phyloP scores from a whole-genome alignment of 2,113 vertebrate species.

The Formicarius rufipectus region DNA sequence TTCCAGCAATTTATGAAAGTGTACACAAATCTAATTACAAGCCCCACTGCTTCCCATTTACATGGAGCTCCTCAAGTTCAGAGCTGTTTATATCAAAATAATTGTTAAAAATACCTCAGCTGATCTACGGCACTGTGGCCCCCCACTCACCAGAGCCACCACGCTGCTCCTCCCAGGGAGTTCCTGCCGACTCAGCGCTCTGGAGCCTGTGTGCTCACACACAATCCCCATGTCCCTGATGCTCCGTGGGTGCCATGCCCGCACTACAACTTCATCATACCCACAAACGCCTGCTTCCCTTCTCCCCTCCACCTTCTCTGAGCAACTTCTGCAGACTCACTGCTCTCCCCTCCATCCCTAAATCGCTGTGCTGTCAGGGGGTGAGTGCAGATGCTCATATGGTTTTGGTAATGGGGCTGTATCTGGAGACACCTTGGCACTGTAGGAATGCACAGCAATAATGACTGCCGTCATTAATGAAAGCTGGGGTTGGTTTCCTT shows the following conservation, averaged over 20 bases:
- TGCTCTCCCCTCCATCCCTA: not conserved
- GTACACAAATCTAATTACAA: conserved; percentile 79
- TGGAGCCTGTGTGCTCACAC: not conserved
- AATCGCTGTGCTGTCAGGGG: not conserved
- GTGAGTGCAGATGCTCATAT: not conserved
- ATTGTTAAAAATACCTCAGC: conserved; percentile 71
- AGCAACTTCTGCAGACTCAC: not conserved
- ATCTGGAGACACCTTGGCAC: not conserved
- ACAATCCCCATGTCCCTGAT: not conserved
- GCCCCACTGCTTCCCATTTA: conserved; percentile 78
- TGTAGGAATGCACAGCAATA: not conserved
- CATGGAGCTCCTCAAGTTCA: conserved; percentile 71
- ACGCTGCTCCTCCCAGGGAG: not conserved
- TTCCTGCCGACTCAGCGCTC: conserved; percentile 21
- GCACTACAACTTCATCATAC: not conserved
- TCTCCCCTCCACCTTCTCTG: not conserved
- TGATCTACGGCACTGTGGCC: conserved; percentile 22
- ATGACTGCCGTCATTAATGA: not conserved
- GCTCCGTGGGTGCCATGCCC: accelerated
- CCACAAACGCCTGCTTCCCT: not conserved
- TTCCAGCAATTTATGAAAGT: conserved; percentile 77
- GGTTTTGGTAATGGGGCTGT: not conserved
- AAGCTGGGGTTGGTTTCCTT: not conserved
- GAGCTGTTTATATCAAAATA: conserved; percentile 75
- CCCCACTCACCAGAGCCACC: conserved; percentile 31